phyloP scores from a whole-genome alignment of 2,797 vertebrate species.

The Danio albolineatus region DNA sequence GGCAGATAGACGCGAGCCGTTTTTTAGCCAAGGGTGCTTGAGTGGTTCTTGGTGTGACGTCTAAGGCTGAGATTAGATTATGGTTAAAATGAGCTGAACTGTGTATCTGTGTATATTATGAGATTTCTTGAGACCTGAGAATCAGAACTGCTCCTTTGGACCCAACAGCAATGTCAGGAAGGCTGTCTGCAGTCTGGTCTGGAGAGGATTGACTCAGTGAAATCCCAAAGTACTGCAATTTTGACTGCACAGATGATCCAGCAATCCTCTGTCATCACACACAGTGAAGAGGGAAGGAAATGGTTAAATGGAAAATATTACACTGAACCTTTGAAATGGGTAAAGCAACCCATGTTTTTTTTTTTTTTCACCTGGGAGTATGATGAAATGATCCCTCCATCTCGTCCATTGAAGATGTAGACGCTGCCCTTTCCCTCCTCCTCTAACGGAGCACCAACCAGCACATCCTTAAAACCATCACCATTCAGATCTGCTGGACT shows the following conservation, averaged over 20 bases:
- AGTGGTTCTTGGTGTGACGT: no score
- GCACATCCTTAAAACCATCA: conserved; percentile 76
- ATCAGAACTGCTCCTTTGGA: conserved; percentile 77
- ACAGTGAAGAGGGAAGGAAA: background rate
- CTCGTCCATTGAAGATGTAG: conserved; percentile 77
- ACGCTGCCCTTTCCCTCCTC: conserved; percentile 74
- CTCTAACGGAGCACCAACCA: conserved; percentile 81
- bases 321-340: no score
- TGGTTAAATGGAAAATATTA: no score
- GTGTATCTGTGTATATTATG: no score
- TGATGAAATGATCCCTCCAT: conserved; percentile 48
- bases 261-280: conserved; percentile 70
- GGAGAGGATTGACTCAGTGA: conserved; percentile 77
- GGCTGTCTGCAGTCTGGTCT: conserved; percentile 78
- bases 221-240: conserved; percentile 79
- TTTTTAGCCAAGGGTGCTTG: no score
- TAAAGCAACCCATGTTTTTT: no score
- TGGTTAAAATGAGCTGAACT: no score
- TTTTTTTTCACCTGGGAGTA: conserved; percentile 76
- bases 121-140: conserved; percentile 63
- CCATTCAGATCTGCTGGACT: conserved; percentile 75
- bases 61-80: no score
- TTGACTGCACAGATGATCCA: conserved; percentile 65
- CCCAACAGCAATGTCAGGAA: conserved; percentile 83
- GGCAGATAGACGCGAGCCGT: no score